phyloP scores from a whole-genome alignment of 1,140 invertebrate species.

The Pseudomyrmex dendroicus region DNA sequence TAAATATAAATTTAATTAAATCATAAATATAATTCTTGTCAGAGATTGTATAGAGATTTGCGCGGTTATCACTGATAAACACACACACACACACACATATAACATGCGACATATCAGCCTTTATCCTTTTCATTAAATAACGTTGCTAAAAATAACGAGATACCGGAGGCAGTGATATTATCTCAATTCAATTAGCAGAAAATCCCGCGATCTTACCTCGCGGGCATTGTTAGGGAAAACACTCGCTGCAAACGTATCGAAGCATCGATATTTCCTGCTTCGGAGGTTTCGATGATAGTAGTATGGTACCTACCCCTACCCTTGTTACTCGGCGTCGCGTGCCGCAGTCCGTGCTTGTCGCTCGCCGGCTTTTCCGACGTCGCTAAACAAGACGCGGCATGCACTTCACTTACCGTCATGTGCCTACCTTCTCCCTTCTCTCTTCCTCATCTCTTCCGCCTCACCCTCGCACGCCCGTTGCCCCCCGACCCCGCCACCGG shows the following conservation, averaged over 20 bases:
- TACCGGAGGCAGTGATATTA: neutral
- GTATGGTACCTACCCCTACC: neutral
- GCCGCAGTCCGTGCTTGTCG: conserved; percentile 69
- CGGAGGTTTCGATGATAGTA: conserved; percentile 28
- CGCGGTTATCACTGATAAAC: too few relatives aligned
- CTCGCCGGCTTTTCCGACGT: conserved; percentile 68
- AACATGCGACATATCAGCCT: neutral
- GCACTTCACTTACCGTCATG: conserved; percentile 60
- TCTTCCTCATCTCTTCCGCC: conserved; percentile 2
- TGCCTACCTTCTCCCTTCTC: conserved; percentile 15
- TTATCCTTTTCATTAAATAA: neutral
- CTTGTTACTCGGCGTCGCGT: conserved; percentile 64
- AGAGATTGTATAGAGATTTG: too few relatives aligned
- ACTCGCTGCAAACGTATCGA: neutral
- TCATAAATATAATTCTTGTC: too few relatives aligned
- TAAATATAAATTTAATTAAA: too few relatives aligned
- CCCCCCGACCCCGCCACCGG: conserved; percentile 4
- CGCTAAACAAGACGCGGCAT: conserved; percentile 75
- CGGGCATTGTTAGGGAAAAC: neutral
- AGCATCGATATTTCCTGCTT: conserved; percentile 35
- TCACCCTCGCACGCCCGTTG: neutral
- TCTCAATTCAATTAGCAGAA: neutral
- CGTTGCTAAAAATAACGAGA: neutral
- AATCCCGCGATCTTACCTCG: neutral
- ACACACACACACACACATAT: neutral